These are phyloP conservation scores for Neodiprion fabricii DNA, from an alignment of 1,140 invertebrate genomes.

Conservation along the genomic window DNA sequence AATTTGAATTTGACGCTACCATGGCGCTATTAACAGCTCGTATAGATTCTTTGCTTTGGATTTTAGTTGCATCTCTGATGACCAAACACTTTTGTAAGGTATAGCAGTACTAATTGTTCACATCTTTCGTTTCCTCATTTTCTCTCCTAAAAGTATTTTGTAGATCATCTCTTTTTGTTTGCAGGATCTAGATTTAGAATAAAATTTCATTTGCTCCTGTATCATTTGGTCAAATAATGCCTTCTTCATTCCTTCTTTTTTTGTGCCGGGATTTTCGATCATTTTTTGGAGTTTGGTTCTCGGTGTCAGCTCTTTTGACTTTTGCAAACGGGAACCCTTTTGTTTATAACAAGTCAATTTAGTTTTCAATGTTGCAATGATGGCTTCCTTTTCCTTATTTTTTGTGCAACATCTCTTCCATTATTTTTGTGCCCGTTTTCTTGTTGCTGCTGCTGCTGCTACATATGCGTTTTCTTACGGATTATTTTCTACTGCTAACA, in stretches of 20 bases:
- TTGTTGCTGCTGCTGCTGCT: background rate
- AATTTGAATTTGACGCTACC: background rate
- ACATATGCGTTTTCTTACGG: background rate
- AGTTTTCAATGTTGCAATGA: background rate
- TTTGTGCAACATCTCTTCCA: background rate
- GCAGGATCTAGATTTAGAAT: background rate
- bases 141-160: background rate
- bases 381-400: background rate
- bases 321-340: background rate
- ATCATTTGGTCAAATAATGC: background rate
- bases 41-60: background rate
- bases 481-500: background rate
- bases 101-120: background rate
- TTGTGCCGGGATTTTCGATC: background rate
- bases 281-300: slow-evolving; percentile 3
- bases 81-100: background rate
- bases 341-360: background rate
- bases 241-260: background rate
- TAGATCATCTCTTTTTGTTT: background rate
- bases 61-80: background rate
- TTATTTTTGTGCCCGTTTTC: background rate
- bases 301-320: background rate
- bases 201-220: background rate
- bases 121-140: background rate
- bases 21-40: background rate